These are phyloP conservation scores for Etia nguti DNA, from an alignment of 2,113 vertebrate genomes.

Conservation along the genomic window DNA sequence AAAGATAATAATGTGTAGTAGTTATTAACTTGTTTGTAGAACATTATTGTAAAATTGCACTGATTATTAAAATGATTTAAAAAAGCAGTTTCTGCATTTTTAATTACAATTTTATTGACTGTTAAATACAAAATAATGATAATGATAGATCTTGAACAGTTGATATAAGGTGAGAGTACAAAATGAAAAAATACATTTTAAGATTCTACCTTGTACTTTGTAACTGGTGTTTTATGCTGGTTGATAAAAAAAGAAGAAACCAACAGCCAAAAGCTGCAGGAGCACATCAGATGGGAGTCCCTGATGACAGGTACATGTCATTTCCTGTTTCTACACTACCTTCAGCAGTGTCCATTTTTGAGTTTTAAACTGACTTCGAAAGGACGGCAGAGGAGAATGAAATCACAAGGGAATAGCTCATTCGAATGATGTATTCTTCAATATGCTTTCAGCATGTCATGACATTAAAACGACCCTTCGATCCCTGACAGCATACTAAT, in stretches of 20 bases:
- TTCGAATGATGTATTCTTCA: fast-evolving
- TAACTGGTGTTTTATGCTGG: neutral
- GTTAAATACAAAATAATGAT: neutral
- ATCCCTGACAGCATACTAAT: neutral
- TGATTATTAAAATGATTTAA: neutral
- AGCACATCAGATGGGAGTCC: neutral
- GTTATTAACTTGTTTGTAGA: neutral
- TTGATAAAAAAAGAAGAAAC: neutral
- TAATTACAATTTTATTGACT: neutral
- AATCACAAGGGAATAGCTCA: neutral
- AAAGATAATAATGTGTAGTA: neutral
- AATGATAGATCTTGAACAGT: neutral
- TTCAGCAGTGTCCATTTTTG: neutral
- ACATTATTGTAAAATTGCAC: neutral
- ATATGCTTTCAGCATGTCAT: neutral
- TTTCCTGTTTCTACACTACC: neutral
- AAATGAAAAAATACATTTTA: neutral
- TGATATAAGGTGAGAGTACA: neutral
- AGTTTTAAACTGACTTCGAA: neutral
- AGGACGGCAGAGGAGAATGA: neutral
- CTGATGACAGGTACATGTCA: neutral
- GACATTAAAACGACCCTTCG: neutral
- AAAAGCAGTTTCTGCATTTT: neutral
- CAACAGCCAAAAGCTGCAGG: neutral
- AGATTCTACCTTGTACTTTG: too few species aligned